phyloP scores from a whole-genome alignment of 2,113 vertebrate species.

The Pithys albifrons region DNA sequence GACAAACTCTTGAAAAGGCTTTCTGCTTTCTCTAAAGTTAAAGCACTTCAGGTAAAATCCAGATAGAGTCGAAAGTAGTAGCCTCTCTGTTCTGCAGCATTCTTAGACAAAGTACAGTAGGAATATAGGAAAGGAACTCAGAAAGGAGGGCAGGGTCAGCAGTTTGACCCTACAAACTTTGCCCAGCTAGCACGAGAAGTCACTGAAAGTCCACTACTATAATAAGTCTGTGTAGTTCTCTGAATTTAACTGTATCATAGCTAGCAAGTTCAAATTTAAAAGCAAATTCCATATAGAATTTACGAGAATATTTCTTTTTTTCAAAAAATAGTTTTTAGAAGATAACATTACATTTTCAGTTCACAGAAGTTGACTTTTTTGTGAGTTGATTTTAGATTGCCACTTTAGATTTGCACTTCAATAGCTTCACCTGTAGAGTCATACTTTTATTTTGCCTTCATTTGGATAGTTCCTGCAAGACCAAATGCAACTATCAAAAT shows the following conservation, averaged over 20 bases:
- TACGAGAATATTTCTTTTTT: neutral
- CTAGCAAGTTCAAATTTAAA: neutral
- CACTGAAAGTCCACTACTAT: conserved; percentile 21
- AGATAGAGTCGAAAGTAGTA: neutral
- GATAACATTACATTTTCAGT: neutral
- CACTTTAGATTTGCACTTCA: neutral
- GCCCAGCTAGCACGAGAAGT: conserved; percentile 68
- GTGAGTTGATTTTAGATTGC: neutral
- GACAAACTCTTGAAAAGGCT: neutral
- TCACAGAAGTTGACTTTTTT: neutral
- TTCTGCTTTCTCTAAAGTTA: neutral
- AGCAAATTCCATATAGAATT: neutral
- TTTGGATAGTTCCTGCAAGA: neutral
- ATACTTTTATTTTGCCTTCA: neutral
- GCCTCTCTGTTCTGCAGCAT: neutral
- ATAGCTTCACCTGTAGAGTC: neutral
- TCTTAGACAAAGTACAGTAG: neutral
- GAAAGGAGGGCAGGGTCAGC: conserved; percentile 44
- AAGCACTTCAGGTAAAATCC: neutral
- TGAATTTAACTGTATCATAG: neutral
- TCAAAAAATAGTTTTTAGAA: neutral
- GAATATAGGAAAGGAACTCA: neutral
- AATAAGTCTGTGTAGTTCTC: neutral
- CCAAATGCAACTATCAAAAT: neutral
- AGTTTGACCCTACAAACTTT: conserved; percentile 64